phyloP scores from a whole-genome alignment of 1,140 invertebrate genomes.

The Aphis craccivora region DNA sequence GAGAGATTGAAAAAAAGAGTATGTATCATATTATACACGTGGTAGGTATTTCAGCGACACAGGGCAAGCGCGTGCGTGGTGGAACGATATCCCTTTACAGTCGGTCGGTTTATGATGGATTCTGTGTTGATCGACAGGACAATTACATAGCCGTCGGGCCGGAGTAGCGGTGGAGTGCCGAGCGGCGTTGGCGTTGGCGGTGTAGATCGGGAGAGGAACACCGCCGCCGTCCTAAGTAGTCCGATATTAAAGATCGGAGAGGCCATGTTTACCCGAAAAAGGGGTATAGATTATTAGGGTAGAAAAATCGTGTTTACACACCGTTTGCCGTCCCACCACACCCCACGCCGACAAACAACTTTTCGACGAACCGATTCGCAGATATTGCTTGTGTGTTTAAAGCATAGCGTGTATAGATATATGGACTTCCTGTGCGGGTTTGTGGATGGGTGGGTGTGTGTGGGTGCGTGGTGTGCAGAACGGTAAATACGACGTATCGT shows the following conservation, averaged over 20 bases:
- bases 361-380: constrained; percentile 36
- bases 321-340: background rate
- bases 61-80: background rate
- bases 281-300: constrained; percentile 48
- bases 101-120: constrained; percentile 55
- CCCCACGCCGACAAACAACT: background rate
- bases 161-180: background rate
- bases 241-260: constrained; percentile 54
- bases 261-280: constrained; percentile 53
- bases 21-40: background rate
- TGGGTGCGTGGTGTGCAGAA: background rate
- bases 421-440: background rate
- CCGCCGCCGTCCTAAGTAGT: constrained; percentile 41
- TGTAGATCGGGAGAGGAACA: background rate
- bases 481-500: background rate
- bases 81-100: constrained; percentile 6
- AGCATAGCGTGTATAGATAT: background rate
- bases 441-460: background rate
- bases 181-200: background rate
- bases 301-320: constrained; percentile 52
- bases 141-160: constrained; percentile 27
- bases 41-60: background rate
- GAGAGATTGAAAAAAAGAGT: background rate
- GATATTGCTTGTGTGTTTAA: constrained; percentile 23
- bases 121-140: constrained; percentile 52